These are phyloP conservation scores for Propithecus deckenii DNA, from an alignment of 2,797 vertebrate genomes.

Conservation along the genomic window DNA sequence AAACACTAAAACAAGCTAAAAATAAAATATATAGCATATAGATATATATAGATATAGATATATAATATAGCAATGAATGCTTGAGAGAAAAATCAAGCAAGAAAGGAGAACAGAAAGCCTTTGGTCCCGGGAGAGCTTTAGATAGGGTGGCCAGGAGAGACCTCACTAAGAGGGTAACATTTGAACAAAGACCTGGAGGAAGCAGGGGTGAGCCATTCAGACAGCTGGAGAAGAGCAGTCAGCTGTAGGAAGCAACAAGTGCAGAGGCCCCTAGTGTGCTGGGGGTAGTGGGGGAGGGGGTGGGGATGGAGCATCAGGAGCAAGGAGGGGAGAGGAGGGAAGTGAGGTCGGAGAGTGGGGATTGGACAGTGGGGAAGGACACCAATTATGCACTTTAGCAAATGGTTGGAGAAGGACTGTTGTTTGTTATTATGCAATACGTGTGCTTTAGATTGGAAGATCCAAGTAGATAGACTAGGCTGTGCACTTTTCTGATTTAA, in stretches of 20 bases:
- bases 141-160: background rate
- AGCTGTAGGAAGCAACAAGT: background rate
- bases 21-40: background rate
- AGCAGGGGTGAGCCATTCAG: background rate
- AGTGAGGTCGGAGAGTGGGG: background rate
- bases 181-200: background rate
- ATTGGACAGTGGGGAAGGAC: background rate
- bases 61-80: background rate
- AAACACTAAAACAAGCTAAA: background rate
- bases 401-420: background rate
- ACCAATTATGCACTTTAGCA: background rate
- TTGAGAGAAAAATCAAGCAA: background rate
- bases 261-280: background rate
- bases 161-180: background rate
- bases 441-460: background rate
- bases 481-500: slow-evolving; percentile 1
- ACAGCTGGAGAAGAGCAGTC: background rate
- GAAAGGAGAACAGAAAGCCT: background rate
- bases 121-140: background rate
- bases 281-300: background rate
- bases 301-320: background rate
- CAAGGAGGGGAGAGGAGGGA: background rate
- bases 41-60: background rate
- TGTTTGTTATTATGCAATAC: background rate
- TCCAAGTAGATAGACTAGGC: background rate